These are phyloP conservation scores for Polydrusus pterygomalis DNA, from an alignment of 2,888 invertebrate species.

Conservation along the genomic window DNA sequence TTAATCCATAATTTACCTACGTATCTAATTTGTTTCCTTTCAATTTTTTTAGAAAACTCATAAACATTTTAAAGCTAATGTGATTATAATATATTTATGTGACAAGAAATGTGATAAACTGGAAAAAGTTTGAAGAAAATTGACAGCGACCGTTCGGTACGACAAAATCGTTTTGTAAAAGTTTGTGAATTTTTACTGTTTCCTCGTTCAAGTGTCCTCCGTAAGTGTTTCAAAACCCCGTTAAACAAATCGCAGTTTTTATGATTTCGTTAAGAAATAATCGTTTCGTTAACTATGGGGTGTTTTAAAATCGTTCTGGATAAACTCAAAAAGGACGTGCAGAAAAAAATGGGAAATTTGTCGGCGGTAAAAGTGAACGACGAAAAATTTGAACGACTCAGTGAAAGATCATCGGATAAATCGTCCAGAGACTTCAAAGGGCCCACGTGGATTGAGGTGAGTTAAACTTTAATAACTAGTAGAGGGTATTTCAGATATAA, in stretches of 20 bases:
- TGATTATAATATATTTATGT: not conserved
- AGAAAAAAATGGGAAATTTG: slow-evolving; percentile 48
- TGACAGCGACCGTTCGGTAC: too few relatives aligned
- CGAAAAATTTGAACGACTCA: slow-evolving; percentile 42
- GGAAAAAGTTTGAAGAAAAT: not conserved
- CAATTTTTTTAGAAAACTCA: not conserved
- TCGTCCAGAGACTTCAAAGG: slow-evolving; percentile 24
- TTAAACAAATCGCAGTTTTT: slow-evolving; percentile 1
- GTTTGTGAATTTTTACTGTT: not conserved
- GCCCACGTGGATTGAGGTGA: slow-evolving; percentile 43
- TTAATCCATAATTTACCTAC: not conserved
- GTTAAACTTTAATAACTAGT: not conserved
- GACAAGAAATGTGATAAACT: not conserved
- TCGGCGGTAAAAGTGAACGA: slow-evolving; percentile 40
- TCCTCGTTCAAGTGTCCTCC: not conserved
- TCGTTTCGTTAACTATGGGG: slow-evolving; percentile 29
- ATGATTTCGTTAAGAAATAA: not conserved
- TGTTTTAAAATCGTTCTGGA: slow-evolving; percentile 47
- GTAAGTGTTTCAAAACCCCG: not conserved
- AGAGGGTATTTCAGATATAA: too few relatives aligned
- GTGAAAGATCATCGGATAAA: slow-evolving; percentile 36
- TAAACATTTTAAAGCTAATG: not conserved
- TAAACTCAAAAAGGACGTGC: slow-evolving; percentile 48
- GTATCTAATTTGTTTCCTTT: not conserved
- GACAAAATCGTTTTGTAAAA: not conserved